Evolutionary conservation across 2,888 invertebrate genomes (phyloP), one percentile per base, ranked within the genome.

Genomic region (Heteromyza rotundicornis): DNA sequence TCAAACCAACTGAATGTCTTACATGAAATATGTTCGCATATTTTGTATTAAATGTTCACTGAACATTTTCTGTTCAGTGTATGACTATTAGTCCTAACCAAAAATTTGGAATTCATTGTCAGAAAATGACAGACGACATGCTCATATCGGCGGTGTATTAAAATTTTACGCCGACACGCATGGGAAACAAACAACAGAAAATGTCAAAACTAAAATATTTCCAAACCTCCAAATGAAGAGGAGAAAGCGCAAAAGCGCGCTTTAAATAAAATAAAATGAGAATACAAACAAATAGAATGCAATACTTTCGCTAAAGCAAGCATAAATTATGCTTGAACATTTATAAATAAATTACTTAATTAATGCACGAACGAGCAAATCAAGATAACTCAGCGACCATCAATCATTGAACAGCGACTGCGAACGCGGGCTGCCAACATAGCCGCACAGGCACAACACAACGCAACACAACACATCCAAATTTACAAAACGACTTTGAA

Each of bases 291-390:
- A 32, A 32, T 8, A 12, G 7, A 32, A n/a, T n/a, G n/a, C n/a
- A 27, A 27, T 7, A 27, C 10, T 27, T 27, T 5, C 10, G 27
- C 27, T 27, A 27, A 10, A 5, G 27, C 27, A 7, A 14, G 40
- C 40, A 40, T 40, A 40, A 40, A 40, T 40, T 40, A 40, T 40
- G n/a, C 3, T 40, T 40, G 8, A 40, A 40, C 40, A n/a, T 40
- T 40, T 40, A 40, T 40, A n/a, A 40, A 40, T 40, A n/a, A 40
- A 40, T 40, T 40, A 40, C 40, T 40, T 40, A 40, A 40, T 40
- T 14, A 40, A 40, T 40, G 40, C 40, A 40, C 40, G 14, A 40
- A 40, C n/a, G 14, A 14, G n/a, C 40, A 40, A n/a, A 40, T 40
- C 40, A 14, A 40, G 40, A 40, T 40, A 40, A 40, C 10, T n/a